These are phyloP conservation scores for Morbakka virulenta DNA, from an alignment of 30 jellyfish, hydroid and myxozoan genomes.

Conservation along the genomic window DNA sequence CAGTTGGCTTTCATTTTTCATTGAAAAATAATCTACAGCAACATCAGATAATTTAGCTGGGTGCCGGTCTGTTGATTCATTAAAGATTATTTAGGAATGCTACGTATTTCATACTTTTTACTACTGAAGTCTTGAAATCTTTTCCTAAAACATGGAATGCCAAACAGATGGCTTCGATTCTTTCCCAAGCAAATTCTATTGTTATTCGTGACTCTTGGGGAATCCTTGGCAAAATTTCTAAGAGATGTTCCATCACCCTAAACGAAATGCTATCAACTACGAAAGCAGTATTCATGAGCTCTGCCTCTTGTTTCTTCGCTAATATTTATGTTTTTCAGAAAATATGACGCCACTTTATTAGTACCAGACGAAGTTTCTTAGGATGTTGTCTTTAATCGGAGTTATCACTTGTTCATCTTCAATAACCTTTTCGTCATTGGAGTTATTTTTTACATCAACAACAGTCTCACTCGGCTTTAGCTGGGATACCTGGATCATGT, in stretches of 20 bases:
- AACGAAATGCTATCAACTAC: not conserved
- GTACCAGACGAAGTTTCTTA: not conserved
- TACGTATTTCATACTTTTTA: not conserved
- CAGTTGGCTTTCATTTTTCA: not conserved
- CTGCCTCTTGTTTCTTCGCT: not conserved
- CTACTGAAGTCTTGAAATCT: not conserved
- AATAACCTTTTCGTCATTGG: no score
- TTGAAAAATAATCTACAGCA: not conserved
- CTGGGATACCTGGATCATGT: no score
- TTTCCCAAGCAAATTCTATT: constrained; percentile 1
- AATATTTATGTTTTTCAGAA: not conserved
- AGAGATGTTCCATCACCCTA: constrained; percentile 7
- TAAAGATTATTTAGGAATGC: not conserved
- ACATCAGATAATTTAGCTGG: not conserved
- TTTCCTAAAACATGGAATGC: not conserved
- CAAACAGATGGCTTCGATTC: not conserved
- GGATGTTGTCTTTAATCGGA: no score
- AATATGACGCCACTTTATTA: constrained; percentile 1
- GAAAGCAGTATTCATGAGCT: constrained; percentile 5
- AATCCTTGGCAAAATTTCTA: not conserved
- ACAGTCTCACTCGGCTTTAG: no score
- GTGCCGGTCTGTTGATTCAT: not conserved
- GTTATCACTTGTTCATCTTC: no score
- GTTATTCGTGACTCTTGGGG: not conserved
- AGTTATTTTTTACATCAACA: no score